Conservation (phyloP, 2,113 vertebrate species). For the Pterocles burchelli region DNA sequence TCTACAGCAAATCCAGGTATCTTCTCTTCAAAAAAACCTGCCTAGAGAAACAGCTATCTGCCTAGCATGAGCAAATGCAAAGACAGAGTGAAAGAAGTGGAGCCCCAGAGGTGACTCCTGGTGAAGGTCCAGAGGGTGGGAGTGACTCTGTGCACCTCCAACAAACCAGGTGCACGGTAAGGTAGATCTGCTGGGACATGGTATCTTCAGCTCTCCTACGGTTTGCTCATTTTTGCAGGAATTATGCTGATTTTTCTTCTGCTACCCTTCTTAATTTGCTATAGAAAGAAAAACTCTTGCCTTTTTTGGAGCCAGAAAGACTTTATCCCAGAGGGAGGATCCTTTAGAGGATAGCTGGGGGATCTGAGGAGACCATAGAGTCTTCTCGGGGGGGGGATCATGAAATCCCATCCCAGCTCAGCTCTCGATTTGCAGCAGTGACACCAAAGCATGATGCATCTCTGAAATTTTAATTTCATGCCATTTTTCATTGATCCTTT, state of each 20-base stretch:
- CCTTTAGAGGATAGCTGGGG: not conserved
- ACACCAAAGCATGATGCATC: not conserved
- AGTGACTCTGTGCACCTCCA: accelerated
- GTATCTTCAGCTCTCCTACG: not conserved
- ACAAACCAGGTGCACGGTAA: accelerated
- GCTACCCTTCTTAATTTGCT: not conserved
- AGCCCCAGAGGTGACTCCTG: not conserved
- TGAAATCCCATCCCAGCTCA: not conserved
- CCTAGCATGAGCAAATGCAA: not conserved
- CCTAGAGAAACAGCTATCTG: not conserved
- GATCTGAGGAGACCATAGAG: not conserved
- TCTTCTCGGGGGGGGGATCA: accelerated
- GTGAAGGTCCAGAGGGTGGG: not conserved
- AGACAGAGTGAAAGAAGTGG: not conserved
- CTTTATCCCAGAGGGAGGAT: not conserved
- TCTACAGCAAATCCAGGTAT: not conserved
- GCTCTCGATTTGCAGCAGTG: not conserved
- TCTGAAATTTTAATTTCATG: not conserved
- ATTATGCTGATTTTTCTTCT: not conserved
- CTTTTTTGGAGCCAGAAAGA: not conserved
- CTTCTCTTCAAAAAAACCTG: not conserved
- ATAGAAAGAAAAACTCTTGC: not conserved
- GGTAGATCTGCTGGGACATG: not conserved
- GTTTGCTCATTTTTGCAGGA: constrained; percentile 27
- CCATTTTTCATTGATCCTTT: not conserved